Evolutionary conservation across 2,888 invertebrate genomes (phyloP), one percentile per base, ranked within the genome.

Genomic region (Orchestes rusci): DNA sequence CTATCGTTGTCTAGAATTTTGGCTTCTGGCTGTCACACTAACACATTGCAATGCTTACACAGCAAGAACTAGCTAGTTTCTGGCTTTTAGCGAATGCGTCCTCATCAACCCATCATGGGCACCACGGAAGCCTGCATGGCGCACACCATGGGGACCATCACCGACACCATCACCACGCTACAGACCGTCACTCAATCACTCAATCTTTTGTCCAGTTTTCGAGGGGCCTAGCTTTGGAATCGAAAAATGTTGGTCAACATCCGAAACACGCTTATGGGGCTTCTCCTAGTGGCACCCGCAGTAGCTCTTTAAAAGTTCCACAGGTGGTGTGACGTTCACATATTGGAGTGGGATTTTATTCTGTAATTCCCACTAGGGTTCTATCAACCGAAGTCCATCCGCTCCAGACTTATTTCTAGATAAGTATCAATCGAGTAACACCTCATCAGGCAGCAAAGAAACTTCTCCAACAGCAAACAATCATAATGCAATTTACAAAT

Each of bases 401-500:
- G 79, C 79, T 4, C 78, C 79, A 2, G 73, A 74, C 50, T 66
- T 78, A 28, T 66, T 68, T 13, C 65, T 69, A 38, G 72, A 57
- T 64, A 64, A 53, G 27, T 43, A 45, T 5, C 64, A 33, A 61
- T 10, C 23, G 20, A 23, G 12, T 2, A 19, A 17, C 12, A 10
- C 8, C 4, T 66, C 12, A 54, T 35, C 44, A n/a, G 38, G 33
- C 18, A 38, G 17, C 13, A 44, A 44, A 27, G 63, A 32, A 45
- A 58, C 52, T 35, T 60, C 28, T 53, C 61, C 53, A 8, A 28
- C 8, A 16, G 4, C 23, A 5, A 54, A 54, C 4, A 45, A 42
- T 15, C 40, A 54, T 13, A 51, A 47, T 15, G 40, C 46, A 28
- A 45, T 48, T 13, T 50, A 53, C 8, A 39, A 45, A 32, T 51